Evolutionary conservation across 2,797 vertebrate genomes (phyloP).

Genomic region (Selene dorsalis): DNA sequence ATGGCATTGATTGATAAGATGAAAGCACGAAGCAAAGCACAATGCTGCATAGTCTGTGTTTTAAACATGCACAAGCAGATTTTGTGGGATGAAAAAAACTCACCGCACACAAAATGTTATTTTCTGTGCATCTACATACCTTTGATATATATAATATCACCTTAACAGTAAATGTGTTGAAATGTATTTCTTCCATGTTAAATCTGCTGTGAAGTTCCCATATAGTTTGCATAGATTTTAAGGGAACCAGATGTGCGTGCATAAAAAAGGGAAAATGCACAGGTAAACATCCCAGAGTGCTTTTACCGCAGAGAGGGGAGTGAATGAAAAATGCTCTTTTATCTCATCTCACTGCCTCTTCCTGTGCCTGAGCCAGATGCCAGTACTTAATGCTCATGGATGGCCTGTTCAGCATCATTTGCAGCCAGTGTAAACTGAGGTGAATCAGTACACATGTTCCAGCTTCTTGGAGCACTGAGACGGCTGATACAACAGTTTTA

Average conservation of each 20-base stretch:
- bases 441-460: slow-evolving; percentile 38
- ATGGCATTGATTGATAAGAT: slow-evolving; percentile 12
- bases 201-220: neutral
- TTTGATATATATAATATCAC: neutral
- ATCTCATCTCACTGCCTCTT: slow-evolving; percentile 44
- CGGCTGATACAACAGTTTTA: slow-evolving; percentile 58
- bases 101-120: neutral
- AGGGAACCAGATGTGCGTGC: slow-evolving; percentile 34
- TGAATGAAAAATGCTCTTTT: slow-evolving; percentile 65
- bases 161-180: neutral
- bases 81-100: slow-evolving; percentile 13
- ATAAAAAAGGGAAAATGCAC: slow-evolving; percentile 12
- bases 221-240: slow-evolving; percentile 8
- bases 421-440: slow-evolving; percentile 48
- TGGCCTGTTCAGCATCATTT: slow-evolving; percentile 50
- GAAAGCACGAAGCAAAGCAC: slow-evolving; percentile 15
- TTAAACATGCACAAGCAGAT: slow-evolving; percentile 13
- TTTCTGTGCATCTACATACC: neutral
- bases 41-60: slow-evolving; percentile 1
- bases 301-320: slow-evolving; percentile 29
- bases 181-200: neutral
- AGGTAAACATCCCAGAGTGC: slow-evolving; percentile 45
- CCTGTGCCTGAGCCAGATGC: slow-evolving; percentile 54
- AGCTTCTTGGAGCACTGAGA: slow-evolving; percentile 1
- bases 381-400: slow-evolving; percentile 53